Base-by-base conservation (phyloP, 2,113 vertebrate genomes). In the Engraulis encrasicolus region DNA sequence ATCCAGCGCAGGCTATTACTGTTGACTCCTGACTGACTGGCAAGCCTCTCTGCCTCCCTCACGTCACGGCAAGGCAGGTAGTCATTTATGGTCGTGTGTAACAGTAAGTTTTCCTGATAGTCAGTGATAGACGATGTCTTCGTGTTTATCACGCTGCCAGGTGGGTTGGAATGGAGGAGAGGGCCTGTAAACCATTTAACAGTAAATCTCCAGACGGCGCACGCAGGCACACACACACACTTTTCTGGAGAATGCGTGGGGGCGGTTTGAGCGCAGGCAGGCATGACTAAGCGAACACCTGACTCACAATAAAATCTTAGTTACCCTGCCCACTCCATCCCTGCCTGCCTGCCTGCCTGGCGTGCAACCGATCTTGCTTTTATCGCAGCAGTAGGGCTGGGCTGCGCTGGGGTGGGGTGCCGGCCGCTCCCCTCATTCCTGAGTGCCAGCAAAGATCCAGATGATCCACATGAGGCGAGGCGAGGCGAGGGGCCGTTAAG, bases 221-320 rank as follows among this genome's bases (percentile, higher is more conserved):
- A n/a, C n/a, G 9, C 40, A 45, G 4, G 9, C 40, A 45, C 40
- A 45, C 40, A 45, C 40, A 45, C 40, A 80, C n/a, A 48, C 40
- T 45, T 9, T 45, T 45, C 9, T 9, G 9, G 40, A 45, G 40
- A 45, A 45, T 45, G 19, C 19, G 79, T 17, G 79, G 37, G 27
- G 17, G 49, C 7, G 0, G 45, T 52, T 19, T 27, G 12, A n/a
- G 19, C n/a, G 79, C 20, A 3, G 20, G 79, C 20, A 3, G 20
- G 27, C 34, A 52, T 54, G 50, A 54, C 37, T 74, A 31, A 49
- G 81, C 20, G 2, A 17, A 31, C 58, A 82, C 40, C 38, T 77
- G 81, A 82, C 50, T 61, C 6, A 52, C 15, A 54, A 66, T 81
- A 58, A 82, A n/a, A n/a, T n/a, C n/a, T n/a, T n/a, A n/a, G n/a